Percentiles rank a stretch among this genome's conserved stretches.
phyloP scores from a whole-genome alignment of 2,888 invertebrate genomes.

The Lordiphosa fenestrarum region DNA sequence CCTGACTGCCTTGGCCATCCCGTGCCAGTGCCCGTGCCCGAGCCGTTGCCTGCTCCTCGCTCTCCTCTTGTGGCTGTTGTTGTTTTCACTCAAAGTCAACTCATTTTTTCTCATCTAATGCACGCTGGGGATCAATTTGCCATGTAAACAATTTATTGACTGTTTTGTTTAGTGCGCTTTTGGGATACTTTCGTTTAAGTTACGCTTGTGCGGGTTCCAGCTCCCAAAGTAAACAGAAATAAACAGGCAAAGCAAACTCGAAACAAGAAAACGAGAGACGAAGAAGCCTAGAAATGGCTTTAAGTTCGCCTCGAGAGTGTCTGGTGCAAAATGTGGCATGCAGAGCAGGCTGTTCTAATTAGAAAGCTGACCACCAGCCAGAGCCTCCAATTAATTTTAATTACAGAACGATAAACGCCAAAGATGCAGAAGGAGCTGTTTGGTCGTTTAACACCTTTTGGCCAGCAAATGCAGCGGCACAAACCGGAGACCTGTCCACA shows the following conservation, averaged over 20 bases:
- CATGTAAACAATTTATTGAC: slow-evolving; percentile 76
- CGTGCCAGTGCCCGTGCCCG: background rate
- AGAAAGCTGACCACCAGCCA: slow-evolving; percentile 58
- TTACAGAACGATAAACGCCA: slow-evolving; percentile 39
- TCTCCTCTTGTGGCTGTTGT: slow-evolving; percentile 24
- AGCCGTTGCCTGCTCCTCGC: slow-evolving; percentile 8
- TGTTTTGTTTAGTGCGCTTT: slow-evolving; percentile 72
- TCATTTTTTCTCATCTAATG: slow-evolving; percentile 74
- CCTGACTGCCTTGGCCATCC: slow-evolving; percentile 18
- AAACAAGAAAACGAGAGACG: background rate
- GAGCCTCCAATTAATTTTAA: slow-evolving; percentile 73
- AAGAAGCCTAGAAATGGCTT: slow-evolving; percentile 4
- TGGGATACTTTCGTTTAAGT: slow-evolving; percentile 58
- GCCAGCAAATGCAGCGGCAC: slow-evolving; percentile 61
- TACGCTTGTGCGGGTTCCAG: slow-evolving; percentile 26
- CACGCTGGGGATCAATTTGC: slow-evolving; percentile 72
- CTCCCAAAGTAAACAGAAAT: slow-evolving; percentile 32
- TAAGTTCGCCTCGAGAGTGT: slow-evolving; percentile 19
- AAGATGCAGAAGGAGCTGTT: slow-evolving; percentile 43
- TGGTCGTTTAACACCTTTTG: slow-evolving; percentile 71
- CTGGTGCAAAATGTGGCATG: slow-evolving; percentile 16
- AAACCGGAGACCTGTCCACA: slow-evolving; percentile 24
- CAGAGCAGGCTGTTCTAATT: slow-evolving; percentile 49
- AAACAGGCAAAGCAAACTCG: slow-evolving; percentile 8
- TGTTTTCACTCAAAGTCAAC: slow-evolving; percentile 69